Evolutionary conservation across 2,113 vertebrate genomes (phyloP).

Genomic region (Pseudopodoces humilis): DNA sequence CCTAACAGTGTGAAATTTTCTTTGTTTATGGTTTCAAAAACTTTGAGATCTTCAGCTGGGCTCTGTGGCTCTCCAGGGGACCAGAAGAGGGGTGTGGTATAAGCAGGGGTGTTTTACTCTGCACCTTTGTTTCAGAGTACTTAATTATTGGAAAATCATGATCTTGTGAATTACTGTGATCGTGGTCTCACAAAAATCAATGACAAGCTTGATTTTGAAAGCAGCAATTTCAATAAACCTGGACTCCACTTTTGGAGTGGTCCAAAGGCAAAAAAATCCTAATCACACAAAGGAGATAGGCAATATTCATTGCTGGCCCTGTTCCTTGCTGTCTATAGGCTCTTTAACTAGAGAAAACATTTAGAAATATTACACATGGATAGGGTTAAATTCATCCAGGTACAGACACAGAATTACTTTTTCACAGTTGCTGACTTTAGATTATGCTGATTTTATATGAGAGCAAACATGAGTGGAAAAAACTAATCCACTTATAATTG

Average conservation of each 20-base stretch:
- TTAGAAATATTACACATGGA: neutral
- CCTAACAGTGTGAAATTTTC: neutral
- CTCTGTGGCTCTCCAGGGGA: neutral
- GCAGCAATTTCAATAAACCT: neutral
- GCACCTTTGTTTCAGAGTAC: neutral
- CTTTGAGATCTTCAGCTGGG: neutral
- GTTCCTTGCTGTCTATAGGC: neutral
- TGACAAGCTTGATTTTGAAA: neutral
- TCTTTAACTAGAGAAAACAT: neutral
- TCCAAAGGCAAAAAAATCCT: neutral
- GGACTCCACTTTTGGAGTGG: neutral
- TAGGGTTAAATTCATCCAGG: neutral
- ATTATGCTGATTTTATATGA: neutral
- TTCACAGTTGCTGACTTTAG: neutral
- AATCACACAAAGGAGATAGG: neutral
- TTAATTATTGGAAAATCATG: neutral
- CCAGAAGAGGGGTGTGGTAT: accelerated
- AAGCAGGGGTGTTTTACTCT: neutral
- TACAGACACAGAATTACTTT: neutral
- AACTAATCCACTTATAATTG: neutral
- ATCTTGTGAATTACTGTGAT: neutral
- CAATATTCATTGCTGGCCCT: neutral
- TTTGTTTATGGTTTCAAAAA: neutral
- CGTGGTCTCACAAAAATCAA: neutral
- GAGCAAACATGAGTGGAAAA: neutral